These are phyloP conservation scores for Meloidogyne chitwoodi DNA, from an alignment of 1,140 invertebrate species.

Conservation along the genomic window DNA sequence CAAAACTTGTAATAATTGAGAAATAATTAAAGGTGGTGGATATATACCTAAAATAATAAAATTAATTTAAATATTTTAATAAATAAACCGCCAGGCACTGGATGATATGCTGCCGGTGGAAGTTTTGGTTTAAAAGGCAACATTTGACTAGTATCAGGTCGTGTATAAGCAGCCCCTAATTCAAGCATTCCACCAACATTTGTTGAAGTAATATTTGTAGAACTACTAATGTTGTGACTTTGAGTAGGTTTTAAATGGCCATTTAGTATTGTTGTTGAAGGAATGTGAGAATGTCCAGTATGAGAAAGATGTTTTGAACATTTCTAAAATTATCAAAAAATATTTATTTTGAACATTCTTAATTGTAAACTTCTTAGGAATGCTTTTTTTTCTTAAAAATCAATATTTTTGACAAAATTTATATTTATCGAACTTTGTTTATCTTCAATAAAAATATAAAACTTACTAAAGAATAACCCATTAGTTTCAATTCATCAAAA, in stretches of 20 bases:
- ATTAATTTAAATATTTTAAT: not conserved
- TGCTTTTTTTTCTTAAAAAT: no score
- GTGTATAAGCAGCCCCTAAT: slow-evolving; percentile 48
- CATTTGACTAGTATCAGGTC: slow-evolving; percentile 57
- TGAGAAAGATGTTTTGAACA: not conserved
- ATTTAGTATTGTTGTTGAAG: slow-evolving; percentile 13
- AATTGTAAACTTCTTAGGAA: no score
- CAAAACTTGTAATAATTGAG: slow-evolving; percentile 46
- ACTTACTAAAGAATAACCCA: slow-evolving; percentile 44
- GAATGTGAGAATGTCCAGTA: not conserved
- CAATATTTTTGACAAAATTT: no score
- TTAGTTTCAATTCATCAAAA: slow-evolving; percentile 51
- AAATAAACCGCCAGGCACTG: slow-evolving; percentile 50
- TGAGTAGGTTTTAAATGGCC: slow-evolving; percentile 8
- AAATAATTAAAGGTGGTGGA: slow-evolving; percentile 51
- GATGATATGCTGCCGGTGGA: slow-evolving; percentile 44
- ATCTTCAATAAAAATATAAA: no score
- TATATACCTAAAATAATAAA: slow-evolving; percentile 37
- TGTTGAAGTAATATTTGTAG: not conserved
- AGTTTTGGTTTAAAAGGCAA: slow-evolving; percentile 56
- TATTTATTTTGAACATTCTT: no score
- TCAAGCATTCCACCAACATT: not conserved
- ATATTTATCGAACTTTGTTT: no score
- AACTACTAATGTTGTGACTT: slow-evolving; percentile 30
- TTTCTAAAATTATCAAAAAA: slow-evolving; percentile 9